Percentiles rank a stretch among this genome's conserved stretches.
Conservation (phyloP, 1,140 invertebrate species). For the Meloidogyne hapla region DNA sequence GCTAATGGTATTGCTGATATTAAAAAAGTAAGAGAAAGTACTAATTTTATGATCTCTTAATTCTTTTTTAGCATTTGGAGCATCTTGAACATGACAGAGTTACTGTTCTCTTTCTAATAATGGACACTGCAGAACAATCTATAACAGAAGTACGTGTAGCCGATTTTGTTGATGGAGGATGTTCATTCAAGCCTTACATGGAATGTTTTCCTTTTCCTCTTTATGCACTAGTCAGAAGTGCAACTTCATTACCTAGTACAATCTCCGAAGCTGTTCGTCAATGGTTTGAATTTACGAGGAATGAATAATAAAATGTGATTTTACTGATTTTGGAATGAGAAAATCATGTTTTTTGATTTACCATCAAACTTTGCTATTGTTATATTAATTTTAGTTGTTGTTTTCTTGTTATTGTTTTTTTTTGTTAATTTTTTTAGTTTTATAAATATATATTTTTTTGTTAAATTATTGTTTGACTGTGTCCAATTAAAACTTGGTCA, state of each 20-base stretch:
- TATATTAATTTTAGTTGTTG: too few relatives aligned
- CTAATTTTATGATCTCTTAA: background rate
- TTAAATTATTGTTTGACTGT: too few relatives aligned
- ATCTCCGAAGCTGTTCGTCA: conserved; percentile 91
- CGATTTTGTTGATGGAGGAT: conserved; percentile 36
- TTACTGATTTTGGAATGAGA: conserved; percentile 7
- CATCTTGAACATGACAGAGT: conserved; percentile 77
- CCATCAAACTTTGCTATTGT: too few relatives aligned
- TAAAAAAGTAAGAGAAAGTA: conserved; percentile 61
- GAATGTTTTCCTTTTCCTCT: conserved; percentile 97
- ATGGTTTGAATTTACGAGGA: conserved; percentile 83
- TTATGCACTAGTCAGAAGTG: conserved; percentile 87
- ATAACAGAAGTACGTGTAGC: conserved; percentile 80
- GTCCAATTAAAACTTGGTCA: too few relatives aligned
- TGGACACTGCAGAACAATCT: conserved; percentile 90
- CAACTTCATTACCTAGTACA: conserved; percentile 80
- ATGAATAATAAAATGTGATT: background rate
- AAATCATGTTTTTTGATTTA: too few relatives aligned
- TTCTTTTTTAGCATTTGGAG: conserved; percentile 71
- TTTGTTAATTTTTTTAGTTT: too few relatives aligned
- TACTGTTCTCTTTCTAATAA: conserved; percentile 89
- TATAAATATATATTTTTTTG: too few relatives aligned
- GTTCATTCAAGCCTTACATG: conserved; percentile 76
- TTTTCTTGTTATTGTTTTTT: too few relatives aligned
- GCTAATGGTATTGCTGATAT: conserved; percentile 81